These are phyloP conservation scores for Euzophera pinguis DNA, from an alignment of 2,888 invertebrate genomes.

Conservation along the genomic window DNA sequence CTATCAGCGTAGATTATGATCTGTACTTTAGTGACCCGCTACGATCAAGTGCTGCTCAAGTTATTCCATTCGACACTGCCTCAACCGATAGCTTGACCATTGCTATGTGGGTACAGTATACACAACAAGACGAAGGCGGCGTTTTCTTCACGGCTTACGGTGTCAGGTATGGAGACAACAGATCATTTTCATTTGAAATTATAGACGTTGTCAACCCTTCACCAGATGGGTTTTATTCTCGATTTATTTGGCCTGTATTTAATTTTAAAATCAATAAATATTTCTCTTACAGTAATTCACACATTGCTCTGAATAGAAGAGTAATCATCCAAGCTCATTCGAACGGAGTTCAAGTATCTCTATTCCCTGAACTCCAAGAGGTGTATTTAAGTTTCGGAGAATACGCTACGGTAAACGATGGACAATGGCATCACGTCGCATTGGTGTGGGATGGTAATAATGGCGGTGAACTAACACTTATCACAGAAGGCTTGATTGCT, in stretches of 20 bases:
- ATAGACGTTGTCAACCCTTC: no score
- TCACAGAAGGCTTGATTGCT: constrained; percentile 97
- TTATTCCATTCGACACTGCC: constrained; percentile 93
- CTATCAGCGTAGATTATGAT: constrained; percentile 99
- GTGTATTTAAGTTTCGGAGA: constrained; percentile 94
- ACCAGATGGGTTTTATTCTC: no score
- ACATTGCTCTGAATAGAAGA: constrained; percentile 87
- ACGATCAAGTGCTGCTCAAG: constrained; percentile 94
- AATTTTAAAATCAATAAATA: neutral
- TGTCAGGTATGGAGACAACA: constrained; percentile 81
- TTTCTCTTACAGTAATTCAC: constrained; percentile 84
- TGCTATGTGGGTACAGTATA: constrained; percentile 98
- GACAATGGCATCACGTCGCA: constrained; percentile 97
- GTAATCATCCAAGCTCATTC: constrained; percentile 95
- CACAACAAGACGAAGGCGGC: constrained; percentile 93
- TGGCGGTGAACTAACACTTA: constrained; percentile 91
- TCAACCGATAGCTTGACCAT: constrained; percentile 90
- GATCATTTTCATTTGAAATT: neutral
- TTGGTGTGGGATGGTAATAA: constrained; percentile 95
- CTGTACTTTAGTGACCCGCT: constrained; percentile 95
- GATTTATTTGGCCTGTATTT: no score
- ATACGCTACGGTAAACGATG: constrained; percentile 96
- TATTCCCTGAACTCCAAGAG: constrained; percentile 93
- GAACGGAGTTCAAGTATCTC: constrained; percentile 93
- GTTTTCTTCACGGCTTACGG: constrained; percentile 96